Evolutionary conservation across 2,888 invertebrate species (phyloP), one percentile per base, ranked within the genome.

Genomic region (Andrena bicolor): DNA sequence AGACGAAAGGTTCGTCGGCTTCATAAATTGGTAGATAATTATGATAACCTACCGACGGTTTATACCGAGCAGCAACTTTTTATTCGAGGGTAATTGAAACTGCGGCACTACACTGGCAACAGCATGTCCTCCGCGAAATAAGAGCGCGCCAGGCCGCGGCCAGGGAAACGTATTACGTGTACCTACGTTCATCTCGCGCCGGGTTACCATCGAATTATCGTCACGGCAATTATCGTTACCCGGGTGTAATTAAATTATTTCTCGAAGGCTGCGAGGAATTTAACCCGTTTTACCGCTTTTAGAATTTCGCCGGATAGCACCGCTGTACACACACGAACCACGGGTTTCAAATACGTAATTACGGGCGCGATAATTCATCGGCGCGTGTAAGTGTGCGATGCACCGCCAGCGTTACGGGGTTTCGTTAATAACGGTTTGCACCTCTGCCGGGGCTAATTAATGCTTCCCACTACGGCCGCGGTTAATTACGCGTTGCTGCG

Each of bases 361-460:
- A 88, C 78, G 80, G 86, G 58, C 60, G 80, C 81, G 85, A 85
- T 88, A 83, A 87, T 75, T 86, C 80, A 85, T 82, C 82, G 85
- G 53, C 79, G 69, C 48, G 49, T 56, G 30, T n/a, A 3, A n/a
- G 32, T 7, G n/a, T n/a, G 65, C 13, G 26, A 8, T 41, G 64
- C 71, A 51, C 60, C 51, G 51, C 76, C 28, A 10, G 63, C 71
- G 70, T 61, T n/a, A n/a, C 51, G 79, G 74, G 61, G 72, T 68
- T 70, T 71, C 71, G 74, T 79, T 86, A 87, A 88, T 89, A 84
- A 89, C 80, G 78, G 87, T 86, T 88, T 86, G 89, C 86, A 89
- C 83, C 86, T 86, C 73, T 51, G 64, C 76, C 75, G 49, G 63
- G 76, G 81, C 83, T 89, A 88, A 88, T 88, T 88, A 88, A 82